Base-by-base conservation (phyloP, 2,113 vertebrate genomes). In the Proteles cristata region DNA sequence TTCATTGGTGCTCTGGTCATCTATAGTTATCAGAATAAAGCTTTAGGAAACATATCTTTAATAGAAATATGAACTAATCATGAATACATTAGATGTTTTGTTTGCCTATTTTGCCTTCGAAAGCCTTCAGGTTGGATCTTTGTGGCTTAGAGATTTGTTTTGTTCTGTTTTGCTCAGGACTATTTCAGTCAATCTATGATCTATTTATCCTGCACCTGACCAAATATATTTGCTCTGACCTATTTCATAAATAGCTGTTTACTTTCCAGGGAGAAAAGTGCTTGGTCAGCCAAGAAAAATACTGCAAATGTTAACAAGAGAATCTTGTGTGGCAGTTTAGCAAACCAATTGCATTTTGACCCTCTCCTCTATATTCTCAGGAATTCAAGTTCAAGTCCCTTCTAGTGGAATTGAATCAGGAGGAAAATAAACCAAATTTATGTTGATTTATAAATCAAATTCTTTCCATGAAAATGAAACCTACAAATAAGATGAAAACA, bases 191-290 rank as follows among this genome's bases (percentile, higher is more conserved):
- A 81, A 35, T 85, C 85, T 94, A 61, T 90, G 66, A 96, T 77
- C 94, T 96, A 94, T 93, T 96, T 96, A 93, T 97, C 68, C 66
- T 88, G 85, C 55, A 96, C 84, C 87, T 97, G 88, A 90, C 76
- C 48, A 95, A 95, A 96, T 96, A 97, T 69, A 76, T 96, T 92
- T 97, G 21, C 81, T 94, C 74, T 97, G 94, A 97, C 95, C 97
- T 61, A 93, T 96, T 93, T 97, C 97, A 85, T 94, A 93, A 83
- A 81, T 96, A 97, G 93, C 87, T 97, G 94, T 91, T 97, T 95
- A 96, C 95, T 94, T 95, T 97, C 63, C 77, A 97, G 89, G 43
- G 48, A 92, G 83, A 96, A 97, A 97, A 98, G 53, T 96, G 93
- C 80, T 93, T 95, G 91, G 71, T 97, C 91, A 96, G 89, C 92